These are phyloP conservation scores for Ceramica pisi DNA, from an alignment of 2,888 invertebrate genomes.

Conservation along the genomic window DNA sequence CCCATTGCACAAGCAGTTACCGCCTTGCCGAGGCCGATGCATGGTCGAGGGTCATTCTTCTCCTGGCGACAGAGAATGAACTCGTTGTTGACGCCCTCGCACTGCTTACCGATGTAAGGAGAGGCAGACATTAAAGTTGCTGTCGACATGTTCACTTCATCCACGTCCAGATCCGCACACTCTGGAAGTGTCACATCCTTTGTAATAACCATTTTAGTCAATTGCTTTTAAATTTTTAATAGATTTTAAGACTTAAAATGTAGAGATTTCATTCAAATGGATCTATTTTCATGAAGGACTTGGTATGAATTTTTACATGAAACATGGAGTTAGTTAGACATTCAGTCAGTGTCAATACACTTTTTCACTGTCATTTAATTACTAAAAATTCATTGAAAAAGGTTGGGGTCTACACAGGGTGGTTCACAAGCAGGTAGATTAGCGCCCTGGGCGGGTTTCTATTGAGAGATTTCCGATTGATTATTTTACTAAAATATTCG, in stretches of 20 bases:
- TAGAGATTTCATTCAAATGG: neutral
- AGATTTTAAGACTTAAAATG: neutral
- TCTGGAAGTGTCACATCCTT: conserved; percentile 93
- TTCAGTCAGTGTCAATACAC: conserved; percentile 34
- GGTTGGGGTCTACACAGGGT: neutral
- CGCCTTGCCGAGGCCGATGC: conserved; percentile 95
- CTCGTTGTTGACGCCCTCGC: conserved; percentile 97
- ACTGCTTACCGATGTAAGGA: conserved; percentile 97
- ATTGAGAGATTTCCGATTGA: too few species aligned
- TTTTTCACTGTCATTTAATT: neutral
- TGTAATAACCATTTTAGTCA: conserved; percentile 91
- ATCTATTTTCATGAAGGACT: neutral
- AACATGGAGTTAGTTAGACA: conserved; percentile 13
- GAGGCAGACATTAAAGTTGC: conserved; percentile 96
- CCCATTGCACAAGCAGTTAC: conserved; percentile 96
- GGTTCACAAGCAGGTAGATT: neutral
- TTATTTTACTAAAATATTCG: too few species aligned
- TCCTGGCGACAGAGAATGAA: conserved; percentile 97
- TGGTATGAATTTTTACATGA: neutral
- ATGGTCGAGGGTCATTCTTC: conserved; percentile 95
- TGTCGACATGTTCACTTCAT: conserved; percentile 94
- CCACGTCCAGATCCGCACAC: conserved; percentile 95
- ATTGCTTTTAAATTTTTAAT: neutral
- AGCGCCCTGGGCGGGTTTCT: too few species aligned
- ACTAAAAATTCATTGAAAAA: neutral